Conservation (phyloP, 2,888 invertebrate genomes). For the Ferrisia virgata region DNA sequence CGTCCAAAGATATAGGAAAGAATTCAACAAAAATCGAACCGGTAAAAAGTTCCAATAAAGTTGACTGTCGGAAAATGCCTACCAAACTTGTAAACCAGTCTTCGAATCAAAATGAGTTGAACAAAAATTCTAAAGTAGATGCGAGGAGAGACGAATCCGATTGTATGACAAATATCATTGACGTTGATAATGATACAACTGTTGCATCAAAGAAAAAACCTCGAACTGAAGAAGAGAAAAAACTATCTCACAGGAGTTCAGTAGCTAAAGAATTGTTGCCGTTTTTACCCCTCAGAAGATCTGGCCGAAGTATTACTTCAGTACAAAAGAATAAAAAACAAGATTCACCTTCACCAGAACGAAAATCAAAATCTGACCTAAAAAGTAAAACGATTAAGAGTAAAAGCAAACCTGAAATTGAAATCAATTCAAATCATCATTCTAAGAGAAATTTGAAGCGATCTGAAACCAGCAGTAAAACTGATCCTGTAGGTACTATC, state of each 20-base stretch:
- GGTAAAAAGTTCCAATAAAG: not conserved
- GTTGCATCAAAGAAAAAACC: not conserved
- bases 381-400: slow-evolving; percentile 41
- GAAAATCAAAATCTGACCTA: slow-evolving; percentile 35
- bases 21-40: not conserved
- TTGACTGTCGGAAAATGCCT: not conserved
- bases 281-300: not conserved
- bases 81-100: not conserved
- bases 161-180: not conserved
- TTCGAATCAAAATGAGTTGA: not conserved
- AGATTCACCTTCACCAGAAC: slow-evolving; percentile 41
- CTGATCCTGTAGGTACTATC: not conserved
- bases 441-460: not conserved
- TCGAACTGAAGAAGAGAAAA: not conserved
- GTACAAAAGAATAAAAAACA: not conserved
- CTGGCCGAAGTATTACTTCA: not conserved
- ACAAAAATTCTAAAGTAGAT: not conserved
- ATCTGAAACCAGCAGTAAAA: not conserved
- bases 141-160: not conserved
- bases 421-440: not conserved
- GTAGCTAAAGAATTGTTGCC: not conserved
- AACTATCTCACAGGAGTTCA: not conserved
- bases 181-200: not conserved
- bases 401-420: not conserved
- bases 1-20: not conserved